phyloP scores from a whole-genome alignment of 2,888 invertebrate genomes.

The Brachycybe producta region DNA sequence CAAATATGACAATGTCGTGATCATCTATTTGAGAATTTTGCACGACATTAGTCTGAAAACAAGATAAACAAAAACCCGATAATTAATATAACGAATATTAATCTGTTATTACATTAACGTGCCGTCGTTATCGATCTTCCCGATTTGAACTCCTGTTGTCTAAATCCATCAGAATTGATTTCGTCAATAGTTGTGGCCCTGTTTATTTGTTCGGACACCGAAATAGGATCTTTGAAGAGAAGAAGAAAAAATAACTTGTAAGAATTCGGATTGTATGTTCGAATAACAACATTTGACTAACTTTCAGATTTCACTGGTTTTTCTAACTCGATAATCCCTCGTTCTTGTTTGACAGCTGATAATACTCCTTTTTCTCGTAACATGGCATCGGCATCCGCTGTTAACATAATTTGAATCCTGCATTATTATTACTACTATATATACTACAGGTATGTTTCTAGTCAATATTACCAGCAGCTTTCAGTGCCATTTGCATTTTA shows the following conservation, averaged over 20 bases:
- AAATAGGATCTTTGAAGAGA: not conserved
- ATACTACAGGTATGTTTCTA: not conserved
- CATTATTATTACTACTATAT: too few species aligned
- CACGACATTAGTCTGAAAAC: not conserved
- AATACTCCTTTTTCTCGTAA: conserved; percentile 12
- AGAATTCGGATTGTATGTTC: too few species aligned
- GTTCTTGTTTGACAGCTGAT: too few species aligned
- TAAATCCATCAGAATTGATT: conserved; percentile 13
- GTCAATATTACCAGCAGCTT: conserved; percentile 13
- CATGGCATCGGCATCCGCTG: conserved; percentile 11
- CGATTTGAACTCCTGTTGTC: conserved; percentile 10
- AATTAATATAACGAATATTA: not conserved
- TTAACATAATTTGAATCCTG: too few species aligned
- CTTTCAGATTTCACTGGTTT: too few species aligned
- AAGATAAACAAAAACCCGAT: not conserved
- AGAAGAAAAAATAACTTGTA: not conserved
- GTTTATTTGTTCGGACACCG: conserved; percentile 12
- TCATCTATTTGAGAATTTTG: not conserved
- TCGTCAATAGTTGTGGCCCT: conserved; percentile 6
- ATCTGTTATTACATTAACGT: not conserved
- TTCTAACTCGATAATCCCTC: too few species aligned
- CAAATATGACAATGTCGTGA: conserved; percentile 5
- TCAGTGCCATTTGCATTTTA: conserved; percentile 15
- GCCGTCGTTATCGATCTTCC: not conserved
- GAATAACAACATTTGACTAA: too few species aligned